These are phyloP conservation scores for Hylaea fasciaria DNA, from an alignment of 2,888 invertebrate species.

Conservation along the genomic window DNA sequence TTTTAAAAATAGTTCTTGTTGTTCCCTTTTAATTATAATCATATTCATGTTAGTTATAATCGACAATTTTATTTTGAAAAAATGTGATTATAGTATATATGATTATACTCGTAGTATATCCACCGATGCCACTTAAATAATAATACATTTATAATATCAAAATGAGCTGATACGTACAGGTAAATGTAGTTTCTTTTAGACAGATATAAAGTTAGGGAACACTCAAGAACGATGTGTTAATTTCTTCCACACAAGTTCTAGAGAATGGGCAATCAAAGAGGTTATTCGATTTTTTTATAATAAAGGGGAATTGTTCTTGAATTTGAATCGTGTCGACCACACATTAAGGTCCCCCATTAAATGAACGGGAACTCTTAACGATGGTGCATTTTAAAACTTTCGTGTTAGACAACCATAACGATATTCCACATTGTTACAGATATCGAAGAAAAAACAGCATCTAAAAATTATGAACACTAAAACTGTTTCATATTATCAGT, in stretches of 20 bases:
- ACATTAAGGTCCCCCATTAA: conserved; percentile 73
- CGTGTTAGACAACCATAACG: conserved; percentile 73
- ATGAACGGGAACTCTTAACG: conserved; percentile 65
- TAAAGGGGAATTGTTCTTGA: conserved; percentile 23
- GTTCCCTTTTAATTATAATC: too few species aligned
- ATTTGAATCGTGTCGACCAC: conserved; percentile 72
- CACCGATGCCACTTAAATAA: too few species aligned
- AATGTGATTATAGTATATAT: too few species aligned
- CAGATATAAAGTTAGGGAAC: too few species aligned
- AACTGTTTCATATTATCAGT: conserved; percentile 16
- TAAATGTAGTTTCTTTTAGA: too few species aligned
- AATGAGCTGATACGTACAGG: too few species aligned
- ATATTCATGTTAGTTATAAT: too few species aligned
- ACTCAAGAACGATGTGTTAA: too few species aligned
- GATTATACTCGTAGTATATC: too few species aligned
- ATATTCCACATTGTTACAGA: conserved; percentile 19
- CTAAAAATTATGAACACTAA: conserved; percentile 11
- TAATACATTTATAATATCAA: too few species aligned
- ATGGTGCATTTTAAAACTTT: conserved; percentile 43
- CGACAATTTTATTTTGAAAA: too few species aligned
- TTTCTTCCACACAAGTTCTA: neutral
- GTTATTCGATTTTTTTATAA: neutral
- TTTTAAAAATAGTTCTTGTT: too few species aligned
- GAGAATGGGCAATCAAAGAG: neutral
- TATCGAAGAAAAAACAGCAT: neutral